Evolutionary conservation across 2,113 vertebrate genomes (phyloP).

Genomic region (Ciconia boyciana): DNA sequence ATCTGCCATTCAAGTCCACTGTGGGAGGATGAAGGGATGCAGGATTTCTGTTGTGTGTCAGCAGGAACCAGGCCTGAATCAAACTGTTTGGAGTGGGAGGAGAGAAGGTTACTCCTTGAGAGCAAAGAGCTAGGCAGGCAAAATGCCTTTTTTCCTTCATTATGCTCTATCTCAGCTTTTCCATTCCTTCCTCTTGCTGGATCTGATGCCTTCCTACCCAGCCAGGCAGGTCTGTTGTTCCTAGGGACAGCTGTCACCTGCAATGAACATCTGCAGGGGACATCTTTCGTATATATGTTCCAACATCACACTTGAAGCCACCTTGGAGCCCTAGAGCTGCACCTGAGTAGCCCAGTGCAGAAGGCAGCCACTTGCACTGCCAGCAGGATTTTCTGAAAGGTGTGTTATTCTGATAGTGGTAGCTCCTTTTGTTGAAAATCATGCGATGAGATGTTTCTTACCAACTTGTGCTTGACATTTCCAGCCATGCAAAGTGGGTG

Average conservation of each 20-base stretch:
- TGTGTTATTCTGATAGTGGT: background rate
- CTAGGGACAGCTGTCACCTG: background rate
- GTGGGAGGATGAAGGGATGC: background rate
- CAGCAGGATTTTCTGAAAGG: background rate
- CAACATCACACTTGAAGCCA: background rate
- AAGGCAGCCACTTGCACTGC: background rate
- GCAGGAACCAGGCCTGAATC: background rate
- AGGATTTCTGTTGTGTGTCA: background rate
- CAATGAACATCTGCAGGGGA: background rate
- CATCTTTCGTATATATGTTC: background rate
- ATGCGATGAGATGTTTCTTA: background rate
- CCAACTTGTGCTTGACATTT: background rate
- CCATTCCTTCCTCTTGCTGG: background rate
- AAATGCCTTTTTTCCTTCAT: background rate
- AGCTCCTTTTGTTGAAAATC: background rate
- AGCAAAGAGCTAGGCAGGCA: background rate
- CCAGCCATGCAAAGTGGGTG: background rate
- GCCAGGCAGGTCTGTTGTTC: background rate
- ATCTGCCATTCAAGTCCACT: background rate
- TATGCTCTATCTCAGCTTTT: background rate
- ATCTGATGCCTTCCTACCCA: background rate
- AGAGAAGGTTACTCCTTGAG: background rate
- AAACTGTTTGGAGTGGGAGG: background rate
- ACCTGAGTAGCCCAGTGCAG: background rate
- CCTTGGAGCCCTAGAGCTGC: background rate